Base-by-base conservation (phyloP, 2,797 vertebrate genomes). In the Phoxinus dragarum region DNA sequence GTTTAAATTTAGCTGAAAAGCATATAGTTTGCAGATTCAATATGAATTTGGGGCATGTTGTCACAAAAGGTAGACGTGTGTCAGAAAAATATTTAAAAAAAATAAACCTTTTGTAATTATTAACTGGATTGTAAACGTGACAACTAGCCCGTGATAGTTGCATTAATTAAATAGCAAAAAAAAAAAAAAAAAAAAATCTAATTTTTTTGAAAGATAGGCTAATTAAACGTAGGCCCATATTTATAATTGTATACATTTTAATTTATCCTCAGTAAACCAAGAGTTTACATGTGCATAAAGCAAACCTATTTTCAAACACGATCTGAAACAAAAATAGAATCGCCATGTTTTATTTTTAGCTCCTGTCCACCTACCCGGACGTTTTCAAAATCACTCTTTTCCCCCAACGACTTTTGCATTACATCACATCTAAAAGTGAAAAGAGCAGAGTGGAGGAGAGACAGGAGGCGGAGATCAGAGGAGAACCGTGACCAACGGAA, bases 401-500 rank as follows among this genome's bases (percentile, higher is more conserved):
- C 12, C 44, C 1, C 49, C 27, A 34, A 56, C 19, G 27, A 86
- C 27, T n/a, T 59, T 68, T 23, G 61, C 38, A 79, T 88, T 68
- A 49, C 81, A 69, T 59, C 73, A 52, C 81, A 84, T 71, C 36
- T 17, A 67, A 61, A 80, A 76, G 34, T 64, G 64, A 56, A 71
- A 61, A 73, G 64, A 80, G 81, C 85, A 61, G 47, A 88, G 77
- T 84, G 79, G 52, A 56, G 23, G 44, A 66, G 16, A 64, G 75
- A 16, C 52, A 49, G 64, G 73, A 83, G 81, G 82, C 47, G 79
- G 71, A 82, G 81, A 78, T 72, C 36, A 76, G 36, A 68, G 81
- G n/a, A 21, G 64, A 75, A 59, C 11, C 76, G 79, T 42, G 84
- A 86, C 84, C 80, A 86, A 84, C 90, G 91, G 91, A 93, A 90